phyloP scores from a whole-genome alignment of 2,113 vertebrate species.

The Mustelus asterias region DNA sequence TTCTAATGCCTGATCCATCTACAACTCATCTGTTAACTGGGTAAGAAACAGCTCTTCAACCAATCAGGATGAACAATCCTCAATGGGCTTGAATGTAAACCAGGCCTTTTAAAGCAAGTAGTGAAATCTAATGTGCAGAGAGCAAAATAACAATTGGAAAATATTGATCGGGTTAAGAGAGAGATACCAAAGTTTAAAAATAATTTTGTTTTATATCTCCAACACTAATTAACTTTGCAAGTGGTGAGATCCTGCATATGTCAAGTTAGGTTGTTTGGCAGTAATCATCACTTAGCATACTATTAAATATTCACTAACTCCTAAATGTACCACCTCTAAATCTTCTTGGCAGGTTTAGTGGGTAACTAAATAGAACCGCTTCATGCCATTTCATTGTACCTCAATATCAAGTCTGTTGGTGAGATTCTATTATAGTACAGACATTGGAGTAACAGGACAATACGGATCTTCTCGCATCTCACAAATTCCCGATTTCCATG shows the following conservation, averaged over 20 bases:
- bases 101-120: not conserved
- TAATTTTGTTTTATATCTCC: not conserved
- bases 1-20: not conserved
- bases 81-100: not conserved
- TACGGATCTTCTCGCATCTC: not conserved
- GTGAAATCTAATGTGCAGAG: not conserved
- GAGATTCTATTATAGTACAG: not conserved
- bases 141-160: not conserved
- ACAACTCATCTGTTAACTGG: not conserved
- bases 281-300: not conserved
- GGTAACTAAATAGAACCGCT: not conserved
- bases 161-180: too few relatives aligned
- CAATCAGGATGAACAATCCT: not conserved
- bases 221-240: not conserved
- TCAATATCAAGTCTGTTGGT: not conserved
- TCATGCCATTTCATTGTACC: not conserved
- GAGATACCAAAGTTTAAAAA: not conserved
- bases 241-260: not conserved
- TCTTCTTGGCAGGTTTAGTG: not conserved
- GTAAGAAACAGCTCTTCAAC: not conserved
- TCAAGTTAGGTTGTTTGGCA: not conserved
- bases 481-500: not conserved
- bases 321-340: not conserved
- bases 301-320: not conserved
- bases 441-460: not conserved